Evolutionary conservation across 35 echinoderm and acorn worm species (phyloP).

Genomic region (Amphiura filiformis): DNA sequence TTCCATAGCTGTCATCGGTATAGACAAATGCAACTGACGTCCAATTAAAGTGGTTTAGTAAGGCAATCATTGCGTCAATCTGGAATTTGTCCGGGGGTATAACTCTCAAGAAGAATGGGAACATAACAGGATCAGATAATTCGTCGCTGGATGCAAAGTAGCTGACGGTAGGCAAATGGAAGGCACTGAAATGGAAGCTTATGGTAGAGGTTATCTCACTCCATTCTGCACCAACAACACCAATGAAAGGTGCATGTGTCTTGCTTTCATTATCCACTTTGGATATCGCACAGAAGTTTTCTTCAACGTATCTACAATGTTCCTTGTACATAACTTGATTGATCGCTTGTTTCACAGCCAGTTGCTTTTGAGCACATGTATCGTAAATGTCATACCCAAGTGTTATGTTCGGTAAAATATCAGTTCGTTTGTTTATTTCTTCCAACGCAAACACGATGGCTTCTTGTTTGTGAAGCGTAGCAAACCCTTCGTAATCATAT

Average conservation of each 20-base stretch:
- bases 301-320: neutral
- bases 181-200: conserved; percentile 60
- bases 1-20: conserved; percentile 90
- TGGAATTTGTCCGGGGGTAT: conserved; percentile 79
- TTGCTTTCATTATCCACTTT: neutral
- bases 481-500: too few species aligned
- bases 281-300: too few species aligned
- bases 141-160: conserved; percentile 89
- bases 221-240: conserved; percentile 81
- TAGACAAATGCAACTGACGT: conserved; percentile 81
- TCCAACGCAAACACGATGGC: conserved; percentile 85
- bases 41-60: conserved; percentile 66
- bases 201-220: conserved; percentile 70
- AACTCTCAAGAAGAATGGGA: conserved; percentile 80
- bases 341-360: conserved; percentile 55
- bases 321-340: conserved; percentile 65
- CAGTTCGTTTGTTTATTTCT: conserved; percentile 63
- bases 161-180: conserved; percentile 81
- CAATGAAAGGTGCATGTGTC: conserved; percentile 30
- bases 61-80: conserved; percentile 76
- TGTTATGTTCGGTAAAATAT: conserved; percentile 64
- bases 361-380: conserved; percentile 70
- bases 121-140: conserved; percentile 66
- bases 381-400: conserved; percentile 98
- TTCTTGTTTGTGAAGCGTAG: conserved; percentile 62